Evolutionary conservation across 2,888 invertebrate genomes (phyloP).

Genomic region (Drosophila multiciliata): DNA sequence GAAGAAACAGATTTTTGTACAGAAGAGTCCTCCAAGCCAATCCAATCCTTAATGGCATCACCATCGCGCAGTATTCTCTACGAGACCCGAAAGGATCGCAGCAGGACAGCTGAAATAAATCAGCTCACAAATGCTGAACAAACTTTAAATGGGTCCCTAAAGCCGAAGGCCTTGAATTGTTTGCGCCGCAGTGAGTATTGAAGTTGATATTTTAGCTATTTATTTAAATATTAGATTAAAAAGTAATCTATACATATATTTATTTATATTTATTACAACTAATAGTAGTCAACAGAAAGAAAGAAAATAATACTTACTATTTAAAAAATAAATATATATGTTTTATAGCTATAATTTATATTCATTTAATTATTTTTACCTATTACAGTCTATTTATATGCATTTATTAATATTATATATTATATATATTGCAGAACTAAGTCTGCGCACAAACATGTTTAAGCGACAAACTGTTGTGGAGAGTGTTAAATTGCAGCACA

Average conservation of each 20-base stretch:
- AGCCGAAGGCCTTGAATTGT: constrained; percentile 43
- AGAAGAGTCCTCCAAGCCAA: constrained; percentile 20
- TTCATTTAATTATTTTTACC: not conserved
- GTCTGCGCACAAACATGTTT: constrained; percentile 83
- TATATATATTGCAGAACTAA: constrained; percentile 65
- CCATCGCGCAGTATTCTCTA: constrained; percentile 77
- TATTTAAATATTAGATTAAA: not conserved
- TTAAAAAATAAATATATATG: not conserved
- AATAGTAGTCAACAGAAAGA: not conserved
- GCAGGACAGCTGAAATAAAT: not conserved
- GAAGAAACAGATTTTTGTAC: constrained; percentile 2
- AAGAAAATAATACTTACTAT: too few relatives aligned
- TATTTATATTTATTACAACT: constrained; percentile 6
- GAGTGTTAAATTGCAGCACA: constrained; percentile 61
- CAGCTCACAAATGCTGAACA: not conserved
- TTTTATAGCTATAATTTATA: too few relatives aligned
- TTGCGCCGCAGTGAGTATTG: constrained; percentile 77
- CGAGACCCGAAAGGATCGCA: constrained; percentile 41
- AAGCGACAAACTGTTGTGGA: constrained; percentile 79
- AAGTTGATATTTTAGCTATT: not conserved
- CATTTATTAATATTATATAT: not conserved
- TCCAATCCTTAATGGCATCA: constrained; percentile 12
- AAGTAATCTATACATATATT: not conserved
- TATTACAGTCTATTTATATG: constrained; percentile 5
- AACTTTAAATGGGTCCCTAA: not conserved